These are phyloP conservation scores for Bathynomus jamesi DNA, from an alignment of 1,140 invertebrate species.

Conservation along the genomic window DNA sequence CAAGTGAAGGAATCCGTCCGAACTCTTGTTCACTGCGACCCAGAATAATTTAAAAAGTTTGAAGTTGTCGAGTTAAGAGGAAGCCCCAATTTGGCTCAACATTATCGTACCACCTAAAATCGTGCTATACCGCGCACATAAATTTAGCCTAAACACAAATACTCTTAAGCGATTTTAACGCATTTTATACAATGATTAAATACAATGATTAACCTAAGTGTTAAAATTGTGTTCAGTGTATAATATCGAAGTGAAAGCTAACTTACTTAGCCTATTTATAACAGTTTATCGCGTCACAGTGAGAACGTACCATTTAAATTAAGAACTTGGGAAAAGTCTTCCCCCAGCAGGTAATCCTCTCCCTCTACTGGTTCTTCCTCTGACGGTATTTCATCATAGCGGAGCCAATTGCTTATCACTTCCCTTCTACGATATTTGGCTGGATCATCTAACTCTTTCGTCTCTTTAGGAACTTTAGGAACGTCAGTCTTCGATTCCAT, in stretches of 20 bases:
- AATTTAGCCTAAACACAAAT: too few species aligned
- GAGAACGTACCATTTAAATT: constrained; percentile 18
- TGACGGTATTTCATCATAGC: constrained; percentile 20
- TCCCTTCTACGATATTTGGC: constrained; percentile 18
- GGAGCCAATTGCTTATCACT: constrained; percentile 24
- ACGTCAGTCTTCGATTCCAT: not conserved
- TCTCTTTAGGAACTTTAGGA: not conserved
- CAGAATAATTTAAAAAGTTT: not conserved
- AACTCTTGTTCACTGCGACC: constrained; percentile 9
- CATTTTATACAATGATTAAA: too few species aligned
- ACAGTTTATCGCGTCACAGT: too few species aligned
- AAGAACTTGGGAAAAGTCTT: constrained; percentile 22
- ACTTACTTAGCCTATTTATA: too few species aligned
- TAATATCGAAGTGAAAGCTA: too few species aligned
- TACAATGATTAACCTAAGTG: too few species aligned
- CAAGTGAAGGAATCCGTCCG: constrained; percentile 11
- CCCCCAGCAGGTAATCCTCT: constrained; percentile 27
- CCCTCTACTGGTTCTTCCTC: constrained; percentile 13
- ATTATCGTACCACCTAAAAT: too few species aligned
- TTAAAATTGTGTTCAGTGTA: too few species aligned
- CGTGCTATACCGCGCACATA: too few species aligned
- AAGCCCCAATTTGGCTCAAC: too few species aligned
- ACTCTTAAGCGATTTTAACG: too few species aligned
- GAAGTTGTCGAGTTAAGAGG: too few species aligned
- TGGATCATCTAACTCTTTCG: constrained; percentile 1